Percentiles rank a stretch among this genome's conserved stretches.
phyloP scores from a whole-genome alignment of 1,140 invertebrate genomes.

The Plectrocnemia conspersa region DNA sequence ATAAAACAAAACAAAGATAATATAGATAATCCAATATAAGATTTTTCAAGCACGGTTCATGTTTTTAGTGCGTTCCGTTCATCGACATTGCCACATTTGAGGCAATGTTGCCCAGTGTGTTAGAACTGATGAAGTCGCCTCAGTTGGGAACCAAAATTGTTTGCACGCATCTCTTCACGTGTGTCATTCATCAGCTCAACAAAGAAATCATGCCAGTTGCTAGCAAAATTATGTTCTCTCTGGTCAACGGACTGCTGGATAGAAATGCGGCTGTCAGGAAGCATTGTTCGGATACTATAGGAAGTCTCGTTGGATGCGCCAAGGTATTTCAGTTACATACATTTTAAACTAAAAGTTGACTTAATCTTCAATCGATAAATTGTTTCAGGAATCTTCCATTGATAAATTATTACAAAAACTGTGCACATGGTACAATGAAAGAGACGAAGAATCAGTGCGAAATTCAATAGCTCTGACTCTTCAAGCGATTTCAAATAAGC shows the following conservation, averaged over 20 bases:
- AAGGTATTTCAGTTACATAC: slow-evolving; percentile 52
- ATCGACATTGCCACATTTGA: slow-evolving; percentile 71
- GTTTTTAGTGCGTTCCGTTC: slow-evolving; percentile 73
- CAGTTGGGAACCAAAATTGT: slow-evolving; percentile 82
- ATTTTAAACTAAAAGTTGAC: not conserved
- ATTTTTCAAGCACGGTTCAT: no score
- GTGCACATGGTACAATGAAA: slow-evolving; percentile 68
- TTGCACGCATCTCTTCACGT: slow-evolving; percentile 76
- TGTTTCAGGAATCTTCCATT: slow-evolving; percentile 64
- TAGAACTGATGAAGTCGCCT: slow-evolving; percentile 76
- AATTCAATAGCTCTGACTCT: slow-evolving; percentile 73
- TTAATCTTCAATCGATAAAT: not conserved
- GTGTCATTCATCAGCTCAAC: slow-evolving; percentile 59
- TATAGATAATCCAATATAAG: no score
- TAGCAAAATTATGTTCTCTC: slow-evolving; percentile 73
- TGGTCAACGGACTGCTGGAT: slow-evolving; percentile 77
- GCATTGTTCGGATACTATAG: slow-evolving; percentile 76
- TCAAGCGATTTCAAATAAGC: slow-evolving; percentile 76
- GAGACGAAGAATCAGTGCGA: slow-evolving; percentile 64
- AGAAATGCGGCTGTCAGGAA: slow-evolving; percentile 78
- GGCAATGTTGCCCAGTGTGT: slow-evolving; percentile 72
- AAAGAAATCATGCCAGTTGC: slow-evolving; percentile 52
- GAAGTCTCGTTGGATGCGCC: slow-evolving; percentile 79
- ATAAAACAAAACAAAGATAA: no score
- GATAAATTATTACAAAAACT: slow-evolving; percentile 81